Base-by-base conservation (phyloP, 2,888 invertebrate genomes). In the Aporophyla nigra region DNA sequence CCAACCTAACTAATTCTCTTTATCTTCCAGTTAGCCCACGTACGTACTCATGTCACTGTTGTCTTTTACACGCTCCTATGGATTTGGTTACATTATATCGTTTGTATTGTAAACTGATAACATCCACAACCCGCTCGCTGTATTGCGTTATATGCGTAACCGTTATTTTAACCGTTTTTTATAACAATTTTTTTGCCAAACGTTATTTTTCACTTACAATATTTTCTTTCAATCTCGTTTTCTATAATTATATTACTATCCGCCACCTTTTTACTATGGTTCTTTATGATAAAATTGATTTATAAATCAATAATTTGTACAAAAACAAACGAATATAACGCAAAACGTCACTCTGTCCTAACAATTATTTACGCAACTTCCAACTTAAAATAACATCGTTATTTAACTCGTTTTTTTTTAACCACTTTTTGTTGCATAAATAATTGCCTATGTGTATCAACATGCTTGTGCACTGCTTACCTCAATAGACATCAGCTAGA, bases 401-500 rank as follows among this genome's bases (percentile, higher is more conserved):
- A 53, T 46, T 71, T 54, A 24, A 40, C 5, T 16, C 24, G 59
- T 56, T 76, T 4, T 5, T n/a, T 56, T 43, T 0, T 19, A 16
- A 10, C 5, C 7, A 71, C 16, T 40, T 77, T 68, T 7, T 19
- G 80, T 87, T 87, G 82, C 82, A 83, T 87, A 71, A 86, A 83
- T 88, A 86, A 84, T 85, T 84, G 75, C 79, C 66, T 85, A 76
- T 68, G 40, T 81, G 63, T 76, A 76, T 86, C 79, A 83, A 85
- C 83, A 85, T 85, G 86, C 91, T 90, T 90, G 77, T 92, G 93
- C 92, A 92, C 91, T 91, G 93, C 94, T 93, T 68, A 80, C 78
- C 78, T 88, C 71, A 78, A 76, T 93, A 96, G 96, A 92, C 93
- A 65, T 94, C 97, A 93, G 97, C 97, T 96, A 97, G 98, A 97